Evolutionary conservation across 35 echinoderm and acorn worm genomes (phyloP).

Genomic region (Apostichopus japonicus): DNA sequence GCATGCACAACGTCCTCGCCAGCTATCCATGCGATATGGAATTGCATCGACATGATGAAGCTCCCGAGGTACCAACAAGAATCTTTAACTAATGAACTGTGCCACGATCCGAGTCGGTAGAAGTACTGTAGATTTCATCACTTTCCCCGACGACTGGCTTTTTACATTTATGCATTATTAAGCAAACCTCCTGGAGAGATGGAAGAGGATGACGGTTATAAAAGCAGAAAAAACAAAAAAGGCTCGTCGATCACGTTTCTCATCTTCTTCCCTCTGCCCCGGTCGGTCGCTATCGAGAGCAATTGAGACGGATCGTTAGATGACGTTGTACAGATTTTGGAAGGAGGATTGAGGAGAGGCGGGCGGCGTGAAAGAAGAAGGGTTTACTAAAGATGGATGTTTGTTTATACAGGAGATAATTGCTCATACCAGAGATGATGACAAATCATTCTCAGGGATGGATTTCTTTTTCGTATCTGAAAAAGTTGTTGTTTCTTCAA

Average conservation of each 20-base stretch:
- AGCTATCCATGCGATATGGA: neutral
- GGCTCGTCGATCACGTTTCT: neutral
- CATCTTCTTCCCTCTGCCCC: neutral
- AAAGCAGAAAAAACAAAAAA: neutral
- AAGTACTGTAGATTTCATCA: neutral
- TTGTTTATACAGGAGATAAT: slow-evolving; percentile 5
- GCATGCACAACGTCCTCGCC: neutral
- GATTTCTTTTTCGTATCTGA: neutral
- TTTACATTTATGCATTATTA: slow-evolving; percentile 5
- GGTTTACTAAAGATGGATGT: neutral
- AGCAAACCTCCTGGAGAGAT: neutral
- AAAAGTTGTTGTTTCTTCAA: neutral
- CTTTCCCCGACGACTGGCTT: neutral
- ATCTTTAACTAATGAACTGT: neutral
- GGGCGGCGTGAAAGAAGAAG: too few relatives aligned
- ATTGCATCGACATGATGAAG: neutral
- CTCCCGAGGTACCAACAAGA: neutral
- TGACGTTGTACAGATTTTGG: neutral
- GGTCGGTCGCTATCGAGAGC: neutral
- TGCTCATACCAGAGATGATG: neutral
- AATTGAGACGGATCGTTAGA: neutral
- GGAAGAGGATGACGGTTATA: neutral
- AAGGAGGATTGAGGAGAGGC: neutral
- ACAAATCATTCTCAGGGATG: neutral
- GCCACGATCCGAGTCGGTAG: neutral